Evolutionary conservation across 2,888 invertebrate genomes (phyloP), one percentile per base, ranked within the genome.

Genomic region (Caenorhabditis sp.): DNA sequence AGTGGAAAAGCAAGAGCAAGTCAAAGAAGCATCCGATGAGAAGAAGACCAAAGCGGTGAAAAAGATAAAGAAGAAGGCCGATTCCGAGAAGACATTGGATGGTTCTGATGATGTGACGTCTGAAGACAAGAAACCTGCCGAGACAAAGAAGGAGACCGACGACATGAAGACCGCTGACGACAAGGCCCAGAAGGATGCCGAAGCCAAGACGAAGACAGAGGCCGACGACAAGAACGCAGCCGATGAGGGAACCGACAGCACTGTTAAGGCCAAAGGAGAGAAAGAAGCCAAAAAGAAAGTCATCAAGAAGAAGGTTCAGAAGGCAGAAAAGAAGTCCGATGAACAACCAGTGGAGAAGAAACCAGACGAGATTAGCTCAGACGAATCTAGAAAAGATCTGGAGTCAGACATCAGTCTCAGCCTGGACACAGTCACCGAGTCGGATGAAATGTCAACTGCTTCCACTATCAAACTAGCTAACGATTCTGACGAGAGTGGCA

Each of bases 401-500:
- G 73, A 73, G 13, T 73, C 73, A 3, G 73, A 73, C 30, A 22
- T 73, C 27, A 73, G 65, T 59, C 43, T 73, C 37, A 73, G 73
- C 27, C 32, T 73, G 43, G 65, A 73, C 15, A 73, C 73, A 22
- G 59, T 73, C 24, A 59, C 73, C 13, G 73, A 73, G 26, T 68
- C 66, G 0, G 74, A 74, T 20, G 74, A 74, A 11, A 15, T 55
- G 17, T 66, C 66, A 0, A 62, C 62, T 1, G 53, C 66, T 7
- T 74, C 68, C 6, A 74, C 74, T 7, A 68, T 74, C 39, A 74
- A 68, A n/a, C n/a, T 56, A 15, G 46, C 39, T 13, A 74, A 74
- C 22, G 68, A 74, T 17, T 74, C 74, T 8, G 74, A 68, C 15
- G 74, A 73, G 27, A 73, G 65, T 27, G 73, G 73, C n/a, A 73